Percentiles rank a stretch among this genome's conserved stretches.
phyloP scores from a whole-genome alignment of 2,113 vertebrate species.

The Nycticebus coucang region DNA sequence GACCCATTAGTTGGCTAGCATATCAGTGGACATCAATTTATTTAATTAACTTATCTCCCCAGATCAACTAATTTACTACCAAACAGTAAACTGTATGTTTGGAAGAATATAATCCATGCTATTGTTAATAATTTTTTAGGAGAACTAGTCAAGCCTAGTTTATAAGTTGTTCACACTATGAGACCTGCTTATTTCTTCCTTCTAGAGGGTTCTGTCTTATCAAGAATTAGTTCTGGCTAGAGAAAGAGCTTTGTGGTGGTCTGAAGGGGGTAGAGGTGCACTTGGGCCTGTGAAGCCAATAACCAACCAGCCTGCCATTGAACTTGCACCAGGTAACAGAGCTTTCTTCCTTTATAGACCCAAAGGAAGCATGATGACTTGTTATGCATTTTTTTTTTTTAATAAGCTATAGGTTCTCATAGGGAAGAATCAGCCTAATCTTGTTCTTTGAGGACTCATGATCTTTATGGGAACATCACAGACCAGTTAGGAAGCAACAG shows the following conservation, averaged over 20 bases:
- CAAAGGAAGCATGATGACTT: neutral
- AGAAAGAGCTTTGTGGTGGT: neutral
- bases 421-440: neutral
- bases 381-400: neutral
- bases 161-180: neutral
- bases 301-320: neutral
- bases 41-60: neutral
- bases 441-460: neutral
- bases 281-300: neutral
- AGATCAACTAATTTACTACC: conserved; percentile 16
- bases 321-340: neutral
- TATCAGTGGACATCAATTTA: neutral
- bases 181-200: neutral
- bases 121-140: neutral
- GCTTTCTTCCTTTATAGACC: neutral
- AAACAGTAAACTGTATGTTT: conserved; percentile 5
- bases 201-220: neutral
- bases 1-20: neutral
- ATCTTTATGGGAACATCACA: neutral
- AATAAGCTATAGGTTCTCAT: neutral
- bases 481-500: neutral
- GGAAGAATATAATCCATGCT: neutral
- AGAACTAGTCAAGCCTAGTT: neutral
- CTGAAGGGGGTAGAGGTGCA: neutral
- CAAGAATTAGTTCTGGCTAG: neutral